phyloP scores from a whole-genome alignment of 2,888 invertebrate genomes.

The Hypercompe scribonia region DNA sequence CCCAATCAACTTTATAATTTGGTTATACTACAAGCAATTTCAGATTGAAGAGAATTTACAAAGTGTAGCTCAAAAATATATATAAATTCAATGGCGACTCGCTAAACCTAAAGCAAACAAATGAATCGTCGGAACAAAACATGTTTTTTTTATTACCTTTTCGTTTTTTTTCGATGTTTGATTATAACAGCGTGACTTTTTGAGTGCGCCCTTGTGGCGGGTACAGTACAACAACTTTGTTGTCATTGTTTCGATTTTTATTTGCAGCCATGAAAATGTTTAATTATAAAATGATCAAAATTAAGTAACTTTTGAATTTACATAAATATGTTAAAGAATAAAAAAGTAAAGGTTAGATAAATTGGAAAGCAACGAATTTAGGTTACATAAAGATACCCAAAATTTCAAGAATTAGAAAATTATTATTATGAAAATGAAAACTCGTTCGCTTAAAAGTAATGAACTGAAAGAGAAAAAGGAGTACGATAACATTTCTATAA shows the following conservation, averaged over 20 bases:
- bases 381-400: too few relatives aligned
- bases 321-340: too few relatives aligned
- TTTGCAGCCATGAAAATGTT: too few relatives aligned
- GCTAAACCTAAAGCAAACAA: conserved; percentile 41
- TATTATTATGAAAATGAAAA: too few relatives aligned
- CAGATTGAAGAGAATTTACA: conserved; percentile 30
- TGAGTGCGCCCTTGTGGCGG: conserved; percentile 16
- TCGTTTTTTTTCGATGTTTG: conserved; percentile 37
- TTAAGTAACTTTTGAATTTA: too few relatives aligned
- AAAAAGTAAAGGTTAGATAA: too few relatives aligned
- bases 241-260: conserved; percentile 1
- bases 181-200: conserved; percentile 35
- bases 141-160: conserved; percentile 30
- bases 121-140: conserved; percentile 38
- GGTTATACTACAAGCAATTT: conserved; percentile 26
- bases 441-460: too few relatives aligned
- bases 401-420: too few relatives aligned
- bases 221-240: conserved; percentile 27
- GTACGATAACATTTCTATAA: too few relatives aligned
- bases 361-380: too few relatives aligned
- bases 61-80: conserved; percentile 34
- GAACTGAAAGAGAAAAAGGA: too few relatives aligned
- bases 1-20: conserved; percentile 2
- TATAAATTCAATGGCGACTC: conserved; percentile 30
- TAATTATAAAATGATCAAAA: too few relatives aligned